Percentiles rank a stretch among this genome's conserved stretches.
Conservation (phyloP, 2,888 invertebrate species). For the Cheiracanthium punctorium region DNA sequence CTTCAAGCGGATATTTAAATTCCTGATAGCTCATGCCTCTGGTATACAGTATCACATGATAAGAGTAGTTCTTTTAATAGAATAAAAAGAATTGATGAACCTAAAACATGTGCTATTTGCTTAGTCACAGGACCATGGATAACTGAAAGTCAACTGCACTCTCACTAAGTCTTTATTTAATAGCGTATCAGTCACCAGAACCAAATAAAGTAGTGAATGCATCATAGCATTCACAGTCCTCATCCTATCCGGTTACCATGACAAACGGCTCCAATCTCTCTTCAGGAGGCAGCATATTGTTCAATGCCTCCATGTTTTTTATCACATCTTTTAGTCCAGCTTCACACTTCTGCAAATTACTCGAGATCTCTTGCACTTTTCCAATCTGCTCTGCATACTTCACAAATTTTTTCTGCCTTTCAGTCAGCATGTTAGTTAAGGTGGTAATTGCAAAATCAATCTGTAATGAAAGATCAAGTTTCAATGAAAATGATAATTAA, state of each 20-base stretch:
- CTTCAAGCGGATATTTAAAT: no score
- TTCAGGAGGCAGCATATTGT: slow-evolving; percentile 86
- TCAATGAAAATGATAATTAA: not conserved
- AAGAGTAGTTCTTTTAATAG: no score
- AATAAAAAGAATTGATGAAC: no score
- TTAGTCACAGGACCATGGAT: no score
- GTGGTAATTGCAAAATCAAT: slow-evolving; percentile 84
- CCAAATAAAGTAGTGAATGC: slow-evolving; percentile 59
- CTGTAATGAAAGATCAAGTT: slow-evolving; percentile 78
- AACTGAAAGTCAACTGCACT: no score
- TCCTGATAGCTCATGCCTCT: no score
- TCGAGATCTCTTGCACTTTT: slow-evolving; percentile 87
- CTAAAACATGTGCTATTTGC: no score
- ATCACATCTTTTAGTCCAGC: slow-evolving; percentile 88
- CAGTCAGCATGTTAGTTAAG: slow-evolving; percentile 83
- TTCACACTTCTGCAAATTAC: slow-evolving; percentile 88
- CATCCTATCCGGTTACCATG: slow-evolving; percentile 84
- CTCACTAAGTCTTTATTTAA: no score
- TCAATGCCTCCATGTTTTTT: slow-evolving; percentile 89
- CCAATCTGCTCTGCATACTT: slow-evolving; percentile 90
- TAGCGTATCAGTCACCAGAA: slow-evolving; percentile 14
- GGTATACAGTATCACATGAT: no score
- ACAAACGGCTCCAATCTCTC: slow-evolving; percentile 91
- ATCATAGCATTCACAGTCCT: slow-evolving; percentile 54
- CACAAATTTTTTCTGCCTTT: slow-evolving; percentile 88